Conservation (phyloP, 2,113 vertebrate genomes). For the Hiodon tergisus region DNA sequence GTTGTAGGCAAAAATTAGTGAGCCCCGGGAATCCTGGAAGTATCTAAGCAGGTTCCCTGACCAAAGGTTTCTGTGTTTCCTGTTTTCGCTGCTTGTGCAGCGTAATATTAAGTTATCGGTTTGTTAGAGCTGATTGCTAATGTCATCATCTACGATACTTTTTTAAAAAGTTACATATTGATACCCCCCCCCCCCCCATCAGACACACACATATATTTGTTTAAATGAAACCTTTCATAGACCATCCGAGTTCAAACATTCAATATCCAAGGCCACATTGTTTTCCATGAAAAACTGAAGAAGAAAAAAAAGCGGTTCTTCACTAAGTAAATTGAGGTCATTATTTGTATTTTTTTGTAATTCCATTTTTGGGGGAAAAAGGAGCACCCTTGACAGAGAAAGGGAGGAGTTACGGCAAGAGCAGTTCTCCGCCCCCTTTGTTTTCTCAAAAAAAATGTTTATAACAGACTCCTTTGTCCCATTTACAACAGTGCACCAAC, state of each 20-base stretch:
- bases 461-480: conserved; percentile 37
- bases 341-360: conserved; percentile 65
- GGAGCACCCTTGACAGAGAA: conserved; percentile 34
- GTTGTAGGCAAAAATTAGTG: too few relatives aligned
- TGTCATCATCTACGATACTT: conserved; percentile 4
- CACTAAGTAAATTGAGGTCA: conserved; percentile 62
- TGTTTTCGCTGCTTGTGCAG: background rate
- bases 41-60: too few relatives aligned
- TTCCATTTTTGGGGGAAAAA: conserved; percentile 45
- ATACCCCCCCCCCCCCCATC: conserved; percentile 34
- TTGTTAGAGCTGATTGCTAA: background rate
- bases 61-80: background rate
- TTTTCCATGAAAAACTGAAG: conserved; percentile 67
- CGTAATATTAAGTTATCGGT: background rate
- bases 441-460: conserved; percentile 19
- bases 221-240: conserved; percentile 71
- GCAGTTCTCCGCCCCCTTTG: background rate
- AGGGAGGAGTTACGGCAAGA: background rate
- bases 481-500: conserved; percentile 52
- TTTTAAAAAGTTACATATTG: conserved; percentile 57
- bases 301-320: conserved; percentile 60
- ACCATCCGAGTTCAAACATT: conserved; percentile 63
- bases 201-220: conserved; percentile 37
- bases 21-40: too few relatives aligned
- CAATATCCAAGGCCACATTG: conserved; percentile 68